Conservation (phyloP, 2,888 invertebrate species). For the Mystacides longicornis region DNA sequence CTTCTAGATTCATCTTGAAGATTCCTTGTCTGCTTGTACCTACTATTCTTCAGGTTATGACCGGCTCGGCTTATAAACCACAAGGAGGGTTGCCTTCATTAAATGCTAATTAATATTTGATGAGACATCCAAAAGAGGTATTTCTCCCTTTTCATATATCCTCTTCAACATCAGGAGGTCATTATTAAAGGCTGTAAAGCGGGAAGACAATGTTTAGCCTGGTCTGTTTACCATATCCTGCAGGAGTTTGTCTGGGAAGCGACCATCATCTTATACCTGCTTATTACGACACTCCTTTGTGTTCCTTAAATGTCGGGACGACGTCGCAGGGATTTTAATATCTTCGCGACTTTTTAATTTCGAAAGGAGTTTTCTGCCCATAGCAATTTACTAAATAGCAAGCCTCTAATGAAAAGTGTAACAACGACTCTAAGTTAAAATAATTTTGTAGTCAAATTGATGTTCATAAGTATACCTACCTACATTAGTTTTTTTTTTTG, state of each 20-base stretch:
- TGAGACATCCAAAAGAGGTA: slow-evolving; percentile 17
- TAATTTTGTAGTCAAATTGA: too few relatives aligned
- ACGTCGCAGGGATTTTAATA: too few relatives aligned
- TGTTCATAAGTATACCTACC: too few relatives aligned
- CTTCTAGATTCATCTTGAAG: neutral
- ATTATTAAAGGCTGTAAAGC: neutral
- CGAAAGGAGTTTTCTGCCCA: too few relatives aligned
- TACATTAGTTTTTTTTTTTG: too few relatives aligned
- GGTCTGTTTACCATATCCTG: neutral
- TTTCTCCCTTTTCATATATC: neutral
- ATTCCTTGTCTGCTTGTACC: neutral
- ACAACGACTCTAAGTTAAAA: too few relatives aligned
- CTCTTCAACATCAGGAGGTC: neutral
- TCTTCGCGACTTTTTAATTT: too few relatives aligned
- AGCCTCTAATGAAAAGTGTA: too few relatives aligned
- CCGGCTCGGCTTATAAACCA: slow-evolving; percentile 16
- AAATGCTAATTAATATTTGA: slow-evolving; percentile 27
- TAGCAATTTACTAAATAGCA: too few relatives aligned
- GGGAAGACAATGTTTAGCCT: neutral
- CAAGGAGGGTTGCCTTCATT: slow-evolving; percentile 23
- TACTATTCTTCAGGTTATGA: slow-evolving; percentile 14
- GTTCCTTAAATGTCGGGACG: too few relatives aligned
- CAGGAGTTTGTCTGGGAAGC: neutral
- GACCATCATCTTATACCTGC: neutral
- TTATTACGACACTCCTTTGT: too few relatives aligned